A percentile compares a stretch with the other conserved stretches of the same genome.
Evolutionary conservation across 2,888 invertebrate genomes (phyloP).

Genomic region (Melinaea marsaeus): DNA sequence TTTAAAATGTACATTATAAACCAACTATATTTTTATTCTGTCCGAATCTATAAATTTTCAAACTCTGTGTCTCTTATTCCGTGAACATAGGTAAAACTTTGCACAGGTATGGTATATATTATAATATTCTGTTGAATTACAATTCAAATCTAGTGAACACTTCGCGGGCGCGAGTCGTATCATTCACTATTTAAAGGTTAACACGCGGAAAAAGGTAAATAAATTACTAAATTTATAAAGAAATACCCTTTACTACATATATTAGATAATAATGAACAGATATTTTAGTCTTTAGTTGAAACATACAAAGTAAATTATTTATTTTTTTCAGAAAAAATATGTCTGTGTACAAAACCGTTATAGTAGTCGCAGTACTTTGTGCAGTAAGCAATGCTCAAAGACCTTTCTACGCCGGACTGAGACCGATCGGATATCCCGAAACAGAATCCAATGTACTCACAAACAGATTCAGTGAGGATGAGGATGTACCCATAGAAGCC

Average conservation of each 20-base stretch:
- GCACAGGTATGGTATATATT: conserved; percentile 12
- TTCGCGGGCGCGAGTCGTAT: conserved; percentile 6
- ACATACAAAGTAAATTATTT: too few species aligned
- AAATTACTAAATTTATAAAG: conserved; percentile 3
- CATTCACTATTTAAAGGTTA: neutral
- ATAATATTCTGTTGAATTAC: conserved; percentile 4
- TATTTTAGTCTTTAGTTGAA: too few species aligned
- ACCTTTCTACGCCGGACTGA: conserved; percentile 79
- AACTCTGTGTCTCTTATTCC: neutral
- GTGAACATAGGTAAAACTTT: neutral
- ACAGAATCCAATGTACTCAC: conserved; percentile 53
- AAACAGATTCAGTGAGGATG: conserved; percentile 68
- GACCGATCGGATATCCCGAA: conserved; percentile 78
- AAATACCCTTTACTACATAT: too few species aligned
- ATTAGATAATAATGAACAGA: too few species aligned
- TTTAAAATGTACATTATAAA: too few species aligned
- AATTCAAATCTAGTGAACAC: conserved; percentile 7
- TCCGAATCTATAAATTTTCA: too few species aligned
- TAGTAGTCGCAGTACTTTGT: conserved; percentile 15
- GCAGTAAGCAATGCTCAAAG: conserved; percentile 69
- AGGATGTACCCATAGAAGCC: conserved; percentile 75
- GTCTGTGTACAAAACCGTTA: conserved; percentile 15
- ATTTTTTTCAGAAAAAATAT: conserved; percentile 10
- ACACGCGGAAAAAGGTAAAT: conserved; percentile 16
- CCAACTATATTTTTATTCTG: too few species aligned